phyloP scores from a whole-genome alignment of 2,797 vertebrate species.

The Microhierax caerulescens region DNA sequence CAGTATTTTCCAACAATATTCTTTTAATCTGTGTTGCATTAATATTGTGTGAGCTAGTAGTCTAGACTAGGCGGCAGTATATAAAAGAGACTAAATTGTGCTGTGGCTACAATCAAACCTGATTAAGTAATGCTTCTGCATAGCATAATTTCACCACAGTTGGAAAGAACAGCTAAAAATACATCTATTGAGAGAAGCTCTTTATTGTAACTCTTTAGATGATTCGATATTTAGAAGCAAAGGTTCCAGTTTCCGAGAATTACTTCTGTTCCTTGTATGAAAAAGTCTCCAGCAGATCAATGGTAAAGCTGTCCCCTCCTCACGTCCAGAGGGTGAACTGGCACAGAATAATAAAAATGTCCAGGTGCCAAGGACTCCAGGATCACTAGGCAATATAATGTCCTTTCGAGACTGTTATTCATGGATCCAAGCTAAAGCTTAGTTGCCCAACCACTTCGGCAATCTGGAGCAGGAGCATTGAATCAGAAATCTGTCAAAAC shows the following conservation, averaged over 20 bases:
- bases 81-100: constrained; percentile 26
- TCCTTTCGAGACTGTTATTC: neutral
- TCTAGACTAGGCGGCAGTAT: constrained; percentile 33
- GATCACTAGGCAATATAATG: neutral
- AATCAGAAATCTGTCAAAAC: neutral
- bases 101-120: constrained; percentile 53
- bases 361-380: neutral
- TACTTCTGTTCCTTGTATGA: neutral
- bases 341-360: neutral
- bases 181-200: neutral
- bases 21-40: constrained; percentile 50
- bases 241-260: neutral
- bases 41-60: constrained; percentile 36
- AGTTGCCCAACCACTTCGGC: neutral
- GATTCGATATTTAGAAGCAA: neutral
- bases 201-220: neutral
- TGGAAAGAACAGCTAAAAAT: constrained; percentile 45
- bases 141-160: constrained; percentile 12
- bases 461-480: neutral
- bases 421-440: neutral
- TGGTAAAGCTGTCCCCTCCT: neutral
- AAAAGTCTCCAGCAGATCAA: neutral
- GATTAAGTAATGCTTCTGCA: constrained; percentile 47
- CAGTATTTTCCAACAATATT: constrained; percentile 37
- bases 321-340: neutral